These are phyloP conservation scores for Forbesichthys papilliferus DNA, from an alignment of 2,113 vertebrate species.

Conservation along the genomic window DNA sequence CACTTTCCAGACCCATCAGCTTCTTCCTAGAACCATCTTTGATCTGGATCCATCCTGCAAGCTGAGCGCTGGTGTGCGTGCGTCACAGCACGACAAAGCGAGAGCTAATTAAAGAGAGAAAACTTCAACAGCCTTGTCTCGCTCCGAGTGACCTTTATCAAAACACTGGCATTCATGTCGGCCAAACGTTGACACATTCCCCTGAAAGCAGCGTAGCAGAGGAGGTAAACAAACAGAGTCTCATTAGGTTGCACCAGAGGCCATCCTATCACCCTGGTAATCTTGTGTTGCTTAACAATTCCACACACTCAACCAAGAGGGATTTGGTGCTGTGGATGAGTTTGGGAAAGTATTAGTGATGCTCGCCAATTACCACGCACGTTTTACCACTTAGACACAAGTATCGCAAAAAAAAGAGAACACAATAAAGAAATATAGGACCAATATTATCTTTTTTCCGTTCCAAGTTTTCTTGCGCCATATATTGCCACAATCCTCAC, in stretches of 20 bases:
- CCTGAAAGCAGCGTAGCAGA: slow-evolving; percentile 35
- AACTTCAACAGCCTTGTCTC: slow-evolving; percentile 70
- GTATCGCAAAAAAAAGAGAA: slow-evolving; percentile 1
- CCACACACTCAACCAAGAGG: slow-evolving; percentile 5
- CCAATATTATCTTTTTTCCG: slow-evolving; percentile 9
- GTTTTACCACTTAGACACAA: slow-evolving; percentile 26
- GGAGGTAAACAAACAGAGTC: slow-evolving; percentile 66
- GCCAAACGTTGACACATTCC: slow-evolving; percentile 62
- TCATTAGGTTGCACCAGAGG: slow-evolving; percentile 69
- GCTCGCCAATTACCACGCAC: slow-evolving; percentile 21
- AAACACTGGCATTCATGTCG: slow-evolving; percentile 71
- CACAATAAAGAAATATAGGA: neutral
- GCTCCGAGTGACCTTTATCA: slow-evolving; percentile 77
- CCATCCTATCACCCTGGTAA: slow-evolving; percentile 58
- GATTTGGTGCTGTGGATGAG: slow-evolving; percentile 34
- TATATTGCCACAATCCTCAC: neutral
- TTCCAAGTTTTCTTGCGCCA: slow-evolving; percentile 9
- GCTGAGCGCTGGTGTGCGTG: slow-evolving; percentile 51
- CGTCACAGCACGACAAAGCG: slow-evolving; percentile 58
- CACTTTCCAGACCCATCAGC: slow-evolving; percentile 15
- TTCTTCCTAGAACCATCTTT: slow-evolving; percentile 46
- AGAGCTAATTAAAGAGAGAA: slow-evolving; percentile 74
- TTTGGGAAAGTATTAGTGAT: slow-evolving; percentile 30
- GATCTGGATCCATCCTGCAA: slow-evolving; percentile 50
- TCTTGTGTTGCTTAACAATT: slow-evolving; percentile 59